phyloP scores from a whole-genome alignment of 2,113 vertebrate genomes.

The Ciconia maguari region DNA sequence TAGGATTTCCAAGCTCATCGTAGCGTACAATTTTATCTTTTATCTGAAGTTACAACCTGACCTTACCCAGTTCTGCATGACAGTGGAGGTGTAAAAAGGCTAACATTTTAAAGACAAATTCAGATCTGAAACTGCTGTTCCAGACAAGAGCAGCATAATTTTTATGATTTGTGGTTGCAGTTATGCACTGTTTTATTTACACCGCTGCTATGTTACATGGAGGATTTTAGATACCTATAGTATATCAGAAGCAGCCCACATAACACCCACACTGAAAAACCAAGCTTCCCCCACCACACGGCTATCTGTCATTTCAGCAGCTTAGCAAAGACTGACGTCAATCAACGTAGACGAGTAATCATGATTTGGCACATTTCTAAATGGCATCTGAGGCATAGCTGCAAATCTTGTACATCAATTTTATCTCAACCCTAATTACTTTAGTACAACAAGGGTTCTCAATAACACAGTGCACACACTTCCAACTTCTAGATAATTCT shows the following conservation, averaged over 20 bases:
- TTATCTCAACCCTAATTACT: not conserved
- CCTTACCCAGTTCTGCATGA: no score
- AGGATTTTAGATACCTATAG: not conserved
- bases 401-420: not conserved
- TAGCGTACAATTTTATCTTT: not conserved
- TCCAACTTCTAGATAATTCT: not conserved
- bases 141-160: not conserved
- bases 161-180: not conserved
- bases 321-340: conserved; percentile 15
- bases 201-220: not conserved
- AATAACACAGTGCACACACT: not conserved
- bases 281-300: not conserved
- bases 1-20: not conserved
- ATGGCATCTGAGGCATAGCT: conserved; percentile 44
- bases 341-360: not conserved
- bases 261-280: not conserved
- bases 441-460: not conserved
- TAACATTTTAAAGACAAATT: not conserved
- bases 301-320: not conserved
- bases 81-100: not conserved
- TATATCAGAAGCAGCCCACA: not conserved
- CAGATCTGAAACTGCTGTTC: not conserved
- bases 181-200: not conserved
- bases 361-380: conserved; percentile 59
- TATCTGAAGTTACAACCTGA: not conserved